Base-by-base conservation (phyloP, 2,113 vertebrate genomes). In the Corynorhinus townsendii region DNA sequence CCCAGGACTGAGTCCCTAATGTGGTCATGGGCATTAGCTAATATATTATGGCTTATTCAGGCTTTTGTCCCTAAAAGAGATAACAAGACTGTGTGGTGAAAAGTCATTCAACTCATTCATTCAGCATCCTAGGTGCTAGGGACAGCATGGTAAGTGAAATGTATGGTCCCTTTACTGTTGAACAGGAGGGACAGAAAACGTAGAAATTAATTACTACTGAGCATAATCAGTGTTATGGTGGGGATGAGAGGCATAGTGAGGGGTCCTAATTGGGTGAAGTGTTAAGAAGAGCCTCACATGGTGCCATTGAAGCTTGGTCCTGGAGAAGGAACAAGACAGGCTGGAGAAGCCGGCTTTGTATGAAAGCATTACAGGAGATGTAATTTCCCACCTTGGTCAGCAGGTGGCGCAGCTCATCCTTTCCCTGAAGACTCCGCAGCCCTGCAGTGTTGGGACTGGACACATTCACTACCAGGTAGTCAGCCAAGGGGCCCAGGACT, bases 391-490 rank as follows among this genome's bases (percentile, higher is more conserved):
- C 99, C 98, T 98, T 98, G 66, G 96, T 96, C 92, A 99, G 98
- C 87, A 99, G 98, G 71, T 98, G 95, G 81, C 35, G 98, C 95
- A 99, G 98, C 92, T 99, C 98, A 8, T 97, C 96, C 96, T 98
- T 99, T 59, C 99, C 98, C 97, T 99, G 99, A 86, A 99, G 98
- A 68, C 98, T 97, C 86, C 99, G 98, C 54, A 99, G 98, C 73
- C 99, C 99, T 0, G 99, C 99, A 0, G 99, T 99, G 97, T 99
- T 99, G 0, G 99, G 99, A 96, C 99, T 99, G 98, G 99, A 99
- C 95, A 99, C 98, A 0, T 99, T 99, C 47, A 99, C 98, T 22
- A 99, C 99, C 95, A 99, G 96, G 96, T 99, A 99, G 97, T 99
- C 99, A 3, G 99, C 99, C 97, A 99, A 96, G 0, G 99, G 98